Evolutionary conservation across 2,113 vertebrate genomes (phyloP).

Genomic region (rabbit (Oryctolagus cuniculus)): mOryCun1.1 NC_091445.1:66054501-66055000

Average conservation of each 20-base stretch:
- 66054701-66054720: conserved; percentile 42
- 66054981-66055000: conserved; percentile 5
- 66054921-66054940: conserved; percentile 5
- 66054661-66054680: conserved; percentile 34
- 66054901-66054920: conserved; percentile 36
- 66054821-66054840: background rate
- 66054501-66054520: no score
- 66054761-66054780: conserved; percentile 44
- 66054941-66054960: background rate
- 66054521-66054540: no score
- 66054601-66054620: no score
- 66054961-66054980: conserved; percentile 46
- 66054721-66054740: conserved; percentile 33
- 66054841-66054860: background rate
- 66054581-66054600: no score
- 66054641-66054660: background rate
- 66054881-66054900: conserved; percentile 11
- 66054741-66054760: conserved; percentile 36
- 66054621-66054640: no score
- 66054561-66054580: no score
- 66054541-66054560: no score
- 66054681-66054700: conserved; percentile 23
- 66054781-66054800: background rate
- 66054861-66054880: conserved; percentile 28
- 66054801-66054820: background rate